Evolutionary conservation across 2,113 vertebrate genomes (phyloP), one percentile per base, ranked within the genome.

Genomic region (Cryptotis parvus): DNA sequence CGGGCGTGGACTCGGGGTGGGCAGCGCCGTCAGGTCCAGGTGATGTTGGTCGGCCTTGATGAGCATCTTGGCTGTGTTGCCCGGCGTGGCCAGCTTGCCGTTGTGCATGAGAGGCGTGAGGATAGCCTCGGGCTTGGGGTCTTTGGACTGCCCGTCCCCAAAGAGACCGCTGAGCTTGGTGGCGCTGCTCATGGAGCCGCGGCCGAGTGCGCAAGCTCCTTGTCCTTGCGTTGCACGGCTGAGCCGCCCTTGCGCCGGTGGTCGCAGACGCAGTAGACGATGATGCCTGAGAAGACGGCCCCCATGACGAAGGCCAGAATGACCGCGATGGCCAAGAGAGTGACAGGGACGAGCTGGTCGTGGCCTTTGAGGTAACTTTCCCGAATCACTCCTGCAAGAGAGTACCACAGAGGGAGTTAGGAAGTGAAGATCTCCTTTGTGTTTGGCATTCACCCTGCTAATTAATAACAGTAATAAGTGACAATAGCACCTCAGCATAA

Each of bases 21-120:
- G 99, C 96, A 99, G 95, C 31, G 99, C 99, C 0, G 98, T 96
- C 63, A 99, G 98, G 95, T 99, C 99, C 96, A 99, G 97, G 96
- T 99, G 99, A 97, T 99, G 99, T 97, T 99, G 99, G 84, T 99
- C 99, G 1, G 99, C 99, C 97, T 99, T 99, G 94, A 99, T 99
- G 92, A 99, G 97, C 98, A 99, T 98, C 97, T 99, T 99, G 91
- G 98, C 97, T 0, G 98, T 98, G 90, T 96, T 98, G 84, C 98
- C 97, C 15, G 99, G 97, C 0, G 99, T 98, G 72, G 98, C 43
- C 49, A 99, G 97, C 89, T 99, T 99, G 91, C 99, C 99, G 9
- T 99, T 99, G 98, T 99, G 99, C 99, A 99, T 99, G 95, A 99
- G 97, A 2, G 99, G 99, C 0, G 99, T 98, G 93, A 99, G 99